Base-by-base conservation (phyloP, 1,140 invertebrate genomes). In the Orussus abietinus region DNA sequence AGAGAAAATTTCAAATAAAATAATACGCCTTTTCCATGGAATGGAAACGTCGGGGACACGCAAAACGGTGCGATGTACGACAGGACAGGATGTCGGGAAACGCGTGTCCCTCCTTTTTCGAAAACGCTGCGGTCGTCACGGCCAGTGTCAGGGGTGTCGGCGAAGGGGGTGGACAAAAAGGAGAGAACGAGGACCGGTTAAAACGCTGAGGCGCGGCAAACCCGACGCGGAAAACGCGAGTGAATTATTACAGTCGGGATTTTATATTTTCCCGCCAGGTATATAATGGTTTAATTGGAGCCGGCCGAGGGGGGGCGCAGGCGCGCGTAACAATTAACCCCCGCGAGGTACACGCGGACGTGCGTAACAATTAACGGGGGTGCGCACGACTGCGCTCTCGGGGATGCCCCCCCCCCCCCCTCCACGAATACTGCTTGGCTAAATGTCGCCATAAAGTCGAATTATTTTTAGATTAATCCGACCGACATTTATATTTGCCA, bases 201-300 rank as follows among this genome's bases (percentile, higher is more conserved):
- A 55, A 55, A 55, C 42, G 42, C 35, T 25, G 46, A 33, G 51
- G 37, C 32, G 35, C 37, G 46, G 46, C 38, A 53, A 53, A 50
- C 32, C 48, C 45, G 49, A 56, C 44, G 42, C 38, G 53, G 25
- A 47, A n/a, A 55, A 55, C 39, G 20, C 28, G 14, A 33, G 34
- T 56, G 42, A 56, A 56, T 55, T 56, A 56, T 56, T 48, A 37
- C 53, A 9, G 34, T 14, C 19, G 53, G 45, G 53, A 51, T 56
- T 55, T 56, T 55, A 55, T 55, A 56, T 55, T 49, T 49, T 43
- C 38, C 30, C 47, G 47, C 43, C 39, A 36, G 34, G 20, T 35
- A 14, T 42, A 52, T 55, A 55, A 56, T 56, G 45, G 53, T 49
- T 56, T 56, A 56, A 56, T 56, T 55, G 53, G 53, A 56, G 41